A percentile compares a stretch with the other conserved stretches of the same genome.
phyloP scores from a whole-genome alignment of 2,113 vertebrate species.

The Corythoichthys intestinalis region DNA sequence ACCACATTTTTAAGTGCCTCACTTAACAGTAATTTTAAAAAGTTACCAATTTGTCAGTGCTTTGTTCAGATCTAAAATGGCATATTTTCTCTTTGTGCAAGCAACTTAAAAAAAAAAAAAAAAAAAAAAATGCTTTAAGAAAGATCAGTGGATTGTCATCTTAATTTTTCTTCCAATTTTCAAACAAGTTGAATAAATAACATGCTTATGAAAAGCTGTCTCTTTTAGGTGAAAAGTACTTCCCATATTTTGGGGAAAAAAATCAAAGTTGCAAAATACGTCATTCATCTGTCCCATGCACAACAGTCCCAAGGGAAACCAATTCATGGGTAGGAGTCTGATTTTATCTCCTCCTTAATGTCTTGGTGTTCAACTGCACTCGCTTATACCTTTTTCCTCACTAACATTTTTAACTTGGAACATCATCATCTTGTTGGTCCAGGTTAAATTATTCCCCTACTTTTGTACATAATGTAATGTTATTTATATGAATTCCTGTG shows the following conservation, averaged over 20 bases:
- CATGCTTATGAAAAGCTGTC: conserved; percentile 9
- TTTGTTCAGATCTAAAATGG: neutral
- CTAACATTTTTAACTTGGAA: conserved; percentile 22
- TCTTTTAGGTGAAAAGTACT: neutral
- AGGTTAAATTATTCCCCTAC: conserved; percentile 30
- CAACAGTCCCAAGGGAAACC: neutral
- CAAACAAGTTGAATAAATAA: neutral
- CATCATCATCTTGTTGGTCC: conserved; percentile 18
- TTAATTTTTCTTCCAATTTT: conserved; percentile 23
- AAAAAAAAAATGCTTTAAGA: conserved; percentile 8
- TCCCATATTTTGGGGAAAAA: neutral
- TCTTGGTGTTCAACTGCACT: conserved; percentile 18
- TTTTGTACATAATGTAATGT: conserved; percentile 76
- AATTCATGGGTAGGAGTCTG: neutral
- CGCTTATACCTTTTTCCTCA: conserved; percentile 10
- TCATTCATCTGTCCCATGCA: neutral
- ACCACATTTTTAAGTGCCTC: conserved; percentile 56
- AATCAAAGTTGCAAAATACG: no score
- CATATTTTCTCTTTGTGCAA: conserved; percentile 1
- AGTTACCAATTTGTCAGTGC: neutral
- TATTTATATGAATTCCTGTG: conserved; percentile 77
- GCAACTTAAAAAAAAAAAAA: conserved; percentile 6
- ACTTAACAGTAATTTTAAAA: conserved; percentile 15
- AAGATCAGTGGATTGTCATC: conserved; percentile 19
- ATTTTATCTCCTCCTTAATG: neutral